Evolutionary conservation across 2,113 vertebrate genomes (phyloP).

Genomic region (Carollia perspicillata): DNA sequence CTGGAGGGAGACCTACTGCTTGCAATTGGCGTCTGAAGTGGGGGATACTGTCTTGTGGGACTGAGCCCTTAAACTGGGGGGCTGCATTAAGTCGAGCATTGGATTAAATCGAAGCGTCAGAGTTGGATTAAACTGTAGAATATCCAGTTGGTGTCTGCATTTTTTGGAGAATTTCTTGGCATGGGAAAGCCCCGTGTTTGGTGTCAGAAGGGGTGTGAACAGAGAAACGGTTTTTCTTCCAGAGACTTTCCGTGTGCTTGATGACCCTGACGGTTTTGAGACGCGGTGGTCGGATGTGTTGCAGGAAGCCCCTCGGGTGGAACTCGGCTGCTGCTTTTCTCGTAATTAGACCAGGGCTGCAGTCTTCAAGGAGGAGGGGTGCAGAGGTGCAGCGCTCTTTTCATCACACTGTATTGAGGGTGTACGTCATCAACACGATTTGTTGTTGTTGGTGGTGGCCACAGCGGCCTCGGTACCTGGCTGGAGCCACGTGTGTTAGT

Average conservation of each 20-base stretch:
- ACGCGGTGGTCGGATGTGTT: neutral
- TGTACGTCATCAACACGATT: rapidly evolving
- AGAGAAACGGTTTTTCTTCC: neutral
- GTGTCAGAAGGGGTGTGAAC: neutral
- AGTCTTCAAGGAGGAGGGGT: neutral
- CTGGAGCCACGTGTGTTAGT: neutral
- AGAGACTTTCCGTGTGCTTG: neutral
- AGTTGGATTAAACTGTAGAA: neutral
- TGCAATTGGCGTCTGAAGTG: neutral
- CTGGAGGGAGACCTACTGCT: neutral
- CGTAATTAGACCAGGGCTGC: neutral
- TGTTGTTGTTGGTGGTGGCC: no score
- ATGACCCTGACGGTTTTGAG: neutral
- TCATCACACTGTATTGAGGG: neutral
- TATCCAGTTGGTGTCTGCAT: neutral
- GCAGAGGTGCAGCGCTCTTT: neutral
- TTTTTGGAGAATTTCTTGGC: neutral
- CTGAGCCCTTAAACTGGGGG: neutral
- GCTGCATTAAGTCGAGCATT: neutral
- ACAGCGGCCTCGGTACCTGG: neutral
- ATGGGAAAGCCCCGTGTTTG: neutral
- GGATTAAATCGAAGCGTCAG: no score
- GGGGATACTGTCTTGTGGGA: no score
- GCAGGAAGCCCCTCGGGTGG: neutral
- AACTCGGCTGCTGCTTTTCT: neutral